Conservation (phyloP, 2,888 invertebrate species). For the Cheilosia soror region DNA sequence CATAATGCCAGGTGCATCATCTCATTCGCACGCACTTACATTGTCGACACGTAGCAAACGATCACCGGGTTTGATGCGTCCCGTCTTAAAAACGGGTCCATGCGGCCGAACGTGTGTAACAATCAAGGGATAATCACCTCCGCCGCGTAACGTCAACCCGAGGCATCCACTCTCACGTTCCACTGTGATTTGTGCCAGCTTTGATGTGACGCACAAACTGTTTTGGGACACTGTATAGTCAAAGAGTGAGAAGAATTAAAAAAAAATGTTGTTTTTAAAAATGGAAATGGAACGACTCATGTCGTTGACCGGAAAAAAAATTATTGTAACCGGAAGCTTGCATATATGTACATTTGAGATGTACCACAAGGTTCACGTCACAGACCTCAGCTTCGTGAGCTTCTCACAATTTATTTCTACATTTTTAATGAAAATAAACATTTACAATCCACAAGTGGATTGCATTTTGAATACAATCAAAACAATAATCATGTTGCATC, state of each 20-base stretch:
- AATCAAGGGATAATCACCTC: constrained; percentile 91
- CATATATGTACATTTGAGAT: constrained; percentile 11
- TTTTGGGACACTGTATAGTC: constrained; percentile 86
- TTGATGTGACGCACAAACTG: constrained; percentile 90
- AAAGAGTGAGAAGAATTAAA: neutral
- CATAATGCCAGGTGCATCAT: constrained; percentile 44
- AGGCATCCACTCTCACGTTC: constrained; percentile 92
- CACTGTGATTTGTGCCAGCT: constrained; percentile 91
- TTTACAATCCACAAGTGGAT: constrained; percentile 69
- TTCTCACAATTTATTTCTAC: neutral
- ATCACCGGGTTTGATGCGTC: constrained; percentile 95
- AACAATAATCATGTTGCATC: constrained; percentile 65
- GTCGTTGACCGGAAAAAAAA: constrained; percentile 17
- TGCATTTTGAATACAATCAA: constrained; percentile 56
- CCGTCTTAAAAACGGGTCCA: constrained; percentile 95
- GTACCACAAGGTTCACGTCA: constrained; percentile 55
- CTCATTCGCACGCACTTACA: constrained; percentile 83
- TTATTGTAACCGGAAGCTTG: constrained; percentile 49
- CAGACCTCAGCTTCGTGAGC: constrained; percentile 20
- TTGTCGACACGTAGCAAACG: constrained; percentile 94
- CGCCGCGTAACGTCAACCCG: constrained; percentile 94
- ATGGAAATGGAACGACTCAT: constrained; percentile 20
- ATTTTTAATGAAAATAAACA: constrained; percentile 32
- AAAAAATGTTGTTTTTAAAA: constrained; percentile 1
- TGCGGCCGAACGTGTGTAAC: constrained; percentile 95